A percentile compares a stretch with the other conserved stretches of the same genome.
Conservation (phyloP, 2,113 vertebrate species). For the Amazona vittata region DNA sequence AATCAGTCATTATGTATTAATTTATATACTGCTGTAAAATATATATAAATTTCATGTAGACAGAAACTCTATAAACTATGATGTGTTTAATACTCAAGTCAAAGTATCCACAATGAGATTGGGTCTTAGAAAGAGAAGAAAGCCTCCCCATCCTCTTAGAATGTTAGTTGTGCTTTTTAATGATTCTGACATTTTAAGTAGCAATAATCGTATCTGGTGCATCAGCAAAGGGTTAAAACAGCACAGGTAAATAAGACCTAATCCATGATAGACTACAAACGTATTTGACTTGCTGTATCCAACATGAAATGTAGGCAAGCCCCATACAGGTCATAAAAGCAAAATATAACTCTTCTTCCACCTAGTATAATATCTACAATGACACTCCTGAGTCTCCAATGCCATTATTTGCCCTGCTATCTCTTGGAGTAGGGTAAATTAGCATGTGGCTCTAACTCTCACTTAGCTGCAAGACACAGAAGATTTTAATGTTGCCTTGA, state of each 20-base stretch:
- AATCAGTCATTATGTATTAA: neutral
- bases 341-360: neutral
- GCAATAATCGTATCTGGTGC: neutral
- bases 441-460: neutral
- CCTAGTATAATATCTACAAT: neutral
- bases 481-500: neutral
- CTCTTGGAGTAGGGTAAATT: neutral
- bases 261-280: accelerated
- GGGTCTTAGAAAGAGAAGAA: neutral
- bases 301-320: neutral
- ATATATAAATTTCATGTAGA: neutral
- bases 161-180: neutral
- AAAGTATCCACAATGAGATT: neutral
- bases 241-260: accelerated
- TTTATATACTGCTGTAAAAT: neutral
- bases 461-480: neutral
- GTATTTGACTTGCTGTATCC: neutral
- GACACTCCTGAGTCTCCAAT: neutral
- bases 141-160: neutral
- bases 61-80: neutral
- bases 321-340: neutral
- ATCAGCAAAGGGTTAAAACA: neutral
- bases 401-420: accelerated
- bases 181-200: neutral
- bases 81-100: neutral